Evolutionary conservation across 2,113 vertebrate species (phyloP), one percentile per base, ranked within the genome.

Genomic region (Tyto alba): DNA sequence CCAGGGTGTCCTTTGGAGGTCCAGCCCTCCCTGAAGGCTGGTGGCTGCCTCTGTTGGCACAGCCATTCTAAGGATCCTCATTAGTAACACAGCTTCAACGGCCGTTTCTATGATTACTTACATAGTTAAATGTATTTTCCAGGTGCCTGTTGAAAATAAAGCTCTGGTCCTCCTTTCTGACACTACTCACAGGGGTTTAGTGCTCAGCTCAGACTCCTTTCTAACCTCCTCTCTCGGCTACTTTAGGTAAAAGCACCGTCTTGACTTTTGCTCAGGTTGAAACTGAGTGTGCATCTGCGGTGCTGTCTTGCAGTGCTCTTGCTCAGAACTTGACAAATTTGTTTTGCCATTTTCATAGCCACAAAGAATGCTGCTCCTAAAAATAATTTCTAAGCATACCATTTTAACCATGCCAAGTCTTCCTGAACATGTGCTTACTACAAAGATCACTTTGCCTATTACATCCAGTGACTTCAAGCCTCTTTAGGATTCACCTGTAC

Each of bases 201-300:
- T 17, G 23, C 66, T 73, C 48, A 38, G 20, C 23, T 81, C 47
- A 50, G 29, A 6, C 19, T 56, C 19, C 64, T 52, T 78, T 81
- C 68, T 11, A 6, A 4, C 41, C 16, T 81, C 25, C n/a, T 43
- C 34, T 56, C 36, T 73, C 73, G 76, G 20, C 10, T 25, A 2
- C 19, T 88, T 67, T 12, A n/a, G 14, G 1, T 32, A 48, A 72
- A 11, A 55, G 23, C 56, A 36, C 6, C 1, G 8, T 36, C 40
- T 40, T 43, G n/a, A 38, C 23, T 63, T 80, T 10, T 43, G 25
- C n/a, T 85, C 4, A 2, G 22, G 38, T 25, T 78, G 32, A 40
- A 89, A 22, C 9, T 11, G 36, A 8, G 5, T 32, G 16, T 41
- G 22, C 8, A 12, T 20, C 34, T 2, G 0, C 0, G 0, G 20